Evolutionary conservation across 2,888 invertebrate genomes (phyloP).

Genomic region (Drosophila pseudotalamancana): DNA sequence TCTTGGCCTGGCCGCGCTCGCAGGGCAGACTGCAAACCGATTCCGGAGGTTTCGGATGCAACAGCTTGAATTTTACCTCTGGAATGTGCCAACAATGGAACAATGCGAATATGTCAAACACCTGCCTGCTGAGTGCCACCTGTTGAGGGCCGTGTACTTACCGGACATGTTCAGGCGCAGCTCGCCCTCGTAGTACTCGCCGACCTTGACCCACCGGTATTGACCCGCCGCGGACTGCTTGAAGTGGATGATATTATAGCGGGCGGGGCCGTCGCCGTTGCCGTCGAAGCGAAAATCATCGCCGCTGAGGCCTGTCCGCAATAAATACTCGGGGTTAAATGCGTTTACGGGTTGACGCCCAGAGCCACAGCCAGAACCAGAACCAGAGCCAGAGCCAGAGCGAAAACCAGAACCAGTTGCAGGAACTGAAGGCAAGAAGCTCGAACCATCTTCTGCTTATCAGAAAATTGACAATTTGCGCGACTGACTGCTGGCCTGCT

Average conservation of each 20-base stretch:
- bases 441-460: constrained; percentile 64
- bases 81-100: constrained; percentile 44
- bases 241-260: constrained; percentile 98
- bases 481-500: constrained; percentile 24
- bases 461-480: constrained; percentile 80
- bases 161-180: constrained; percentile 92
- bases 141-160: constrained; percentile 82
- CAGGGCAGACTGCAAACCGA: constrained; percentile 97
- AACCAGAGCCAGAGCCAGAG: neutral
- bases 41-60: constrained; percentile 91
- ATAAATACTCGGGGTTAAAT: constrained; percentile 44
- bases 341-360: constrained; percentile 47
- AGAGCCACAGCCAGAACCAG: neutral
- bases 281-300: constrained; percentile 95
- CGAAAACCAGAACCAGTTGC: neutral
- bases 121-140: constrained; percentile 1
- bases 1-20: constrained; percentile 94
- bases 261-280: constrained; percentile 96
- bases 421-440: constrained; percentile 18
- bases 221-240: constrained; percentile 90
- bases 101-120: neutral
- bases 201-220: constrained; percentile 94
- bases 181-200: constrained; percentile 93
- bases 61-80: constrained; percentile 94
- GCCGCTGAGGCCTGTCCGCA: constrained; percentile 90